A percentile compares a stretch with the other conserved stretches of the same genome.
Evolutionary conservation across 2,797 vertebrate species (phyloP).

Genomic region (Sternarchorhynchus goeldii): DNA sequence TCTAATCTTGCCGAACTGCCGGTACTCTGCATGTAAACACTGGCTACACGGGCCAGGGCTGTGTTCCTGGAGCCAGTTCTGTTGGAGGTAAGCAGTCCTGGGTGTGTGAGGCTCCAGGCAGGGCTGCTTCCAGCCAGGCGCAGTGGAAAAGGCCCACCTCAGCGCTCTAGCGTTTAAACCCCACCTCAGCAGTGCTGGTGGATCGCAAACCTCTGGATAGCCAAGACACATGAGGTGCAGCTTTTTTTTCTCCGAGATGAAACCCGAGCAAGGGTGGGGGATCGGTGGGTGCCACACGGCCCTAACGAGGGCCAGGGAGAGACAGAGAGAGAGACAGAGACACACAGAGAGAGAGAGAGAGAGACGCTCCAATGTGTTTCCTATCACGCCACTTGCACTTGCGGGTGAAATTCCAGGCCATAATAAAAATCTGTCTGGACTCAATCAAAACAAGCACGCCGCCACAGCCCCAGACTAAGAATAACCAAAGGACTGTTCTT

Average conservation of each 20-base stretch:
- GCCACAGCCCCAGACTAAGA: constrained; percentile 60
- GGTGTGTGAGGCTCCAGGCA: constrained; percentile 20
- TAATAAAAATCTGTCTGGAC: constrained; percentile 71
- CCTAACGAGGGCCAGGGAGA: constrained; percentile 62
- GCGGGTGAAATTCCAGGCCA: constrained; percentile 73
- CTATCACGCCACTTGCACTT: constrained; percentile 75
- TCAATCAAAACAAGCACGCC: constrained; percentile 68
- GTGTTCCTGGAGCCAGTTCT: no score
- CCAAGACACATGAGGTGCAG: constrained; percentile 9
- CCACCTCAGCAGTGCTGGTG: background rate
- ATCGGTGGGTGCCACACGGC: background rate
- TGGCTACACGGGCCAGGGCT: no score
- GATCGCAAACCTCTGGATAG: background rate
- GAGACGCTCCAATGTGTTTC: constrained; percentile 70
- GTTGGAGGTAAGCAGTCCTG: background rate
- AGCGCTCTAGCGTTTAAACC: no score
- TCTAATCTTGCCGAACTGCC: constrained; percentile 10
- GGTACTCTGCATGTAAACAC: background rate
- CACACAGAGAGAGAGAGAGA: constrained; percentile 34
- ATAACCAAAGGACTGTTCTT: constrained; percentile 52
- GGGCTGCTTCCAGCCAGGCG: background rate
- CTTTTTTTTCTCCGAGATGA: constrained; percentile 8
- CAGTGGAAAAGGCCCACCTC: constrained; percentile 7
- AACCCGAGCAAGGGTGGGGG: constrained; percentile 12
- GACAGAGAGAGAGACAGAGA: constrained; percentile 22